A percentile compares a stretch with the other conserved stretches of the same genome.
phyloP scores from a whole-genome alignment of 2,797 vertebrate species.

The Botia kubotai region DNA sequence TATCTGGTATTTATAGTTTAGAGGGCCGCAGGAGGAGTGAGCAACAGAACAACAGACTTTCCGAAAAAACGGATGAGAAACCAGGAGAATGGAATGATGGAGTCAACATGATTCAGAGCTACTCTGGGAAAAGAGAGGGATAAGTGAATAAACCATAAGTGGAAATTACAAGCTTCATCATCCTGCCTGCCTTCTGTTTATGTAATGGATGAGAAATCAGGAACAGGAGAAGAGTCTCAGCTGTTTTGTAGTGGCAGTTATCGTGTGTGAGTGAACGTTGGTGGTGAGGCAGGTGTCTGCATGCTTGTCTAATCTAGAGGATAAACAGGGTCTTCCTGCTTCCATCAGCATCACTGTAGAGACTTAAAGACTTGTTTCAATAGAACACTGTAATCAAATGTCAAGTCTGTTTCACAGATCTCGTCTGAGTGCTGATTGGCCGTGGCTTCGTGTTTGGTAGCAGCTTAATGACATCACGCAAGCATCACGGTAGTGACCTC shows the following conservation, averaged over 20 bases:
- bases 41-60: constrained; percentile 26
- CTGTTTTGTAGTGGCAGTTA: constrained; percentile 4
- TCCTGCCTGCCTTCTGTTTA: neutral
- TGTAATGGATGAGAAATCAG: too few relatives aligned
- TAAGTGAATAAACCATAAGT: constrained; percentile 22
- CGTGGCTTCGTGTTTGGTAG: neutral
- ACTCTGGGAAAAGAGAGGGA: neutral
- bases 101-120: neutral
- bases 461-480: constrained; percentile 31
- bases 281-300: neutral
- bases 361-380: too few relatives aligned
- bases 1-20: constrained; percentile 77
- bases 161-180: constrained; percentile 2
- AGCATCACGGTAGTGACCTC: neutral
- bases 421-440: constrained; percentile 22
- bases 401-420: neutral
- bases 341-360: too few relatives aligned
- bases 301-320: neutral
- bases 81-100: neutral
- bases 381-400: too few relatives aligned
- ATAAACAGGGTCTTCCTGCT: neutral
- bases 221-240: constrained; percentile 40
- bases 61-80: constrained; percentile 29
- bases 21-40: constrained; percentile 58
- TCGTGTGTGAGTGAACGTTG: constrained; percentile 45